Base-by-base conservation (phyloP, 2,797 vertebrate genomes). In the Propithecus deckenii region DNA sequence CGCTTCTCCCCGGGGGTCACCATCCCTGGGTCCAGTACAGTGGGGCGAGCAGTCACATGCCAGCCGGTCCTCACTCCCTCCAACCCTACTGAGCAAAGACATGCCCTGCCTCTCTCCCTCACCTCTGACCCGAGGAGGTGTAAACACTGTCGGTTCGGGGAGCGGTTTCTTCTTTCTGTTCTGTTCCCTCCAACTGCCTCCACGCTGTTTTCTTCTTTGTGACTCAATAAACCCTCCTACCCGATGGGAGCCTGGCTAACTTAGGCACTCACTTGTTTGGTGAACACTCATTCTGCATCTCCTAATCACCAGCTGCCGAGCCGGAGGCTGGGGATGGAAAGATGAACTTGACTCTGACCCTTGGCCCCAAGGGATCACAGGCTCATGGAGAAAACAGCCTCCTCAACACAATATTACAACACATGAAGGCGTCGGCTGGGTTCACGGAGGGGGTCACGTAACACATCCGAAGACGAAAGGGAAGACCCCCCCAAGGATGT, bases 401-500 rank as follows among this genome's bases (percentile, higher is more conserved):
- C 63, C 2, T 4, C 17, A 30, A 25, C 30, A 23, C 4, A 52
- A 1, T 7, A 4, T 79, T 28, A 4, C 15, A 30, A 13, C 8
- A 20, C 43, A 32, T 25, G 61, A 7, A 46, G 32, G 6, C 20
- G 1, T 7, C 3, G 0, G 28, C 0, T 48, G 48, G 2, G 4
- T 2, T 74, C 30, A 55, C 14, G 43, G 14, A 71, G 43, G 17
- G 8, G 10, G 30, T 1, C 2, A 8, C 5, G 30, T n/a, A 30
- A 4, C 25, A 10, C 5, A 14, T 9, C 13, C 32, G 0, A 41
- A 13, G 69, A 23, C 25, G 20, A 74, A 78, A 55, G 48, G 32
- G 20, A 61, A 67, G 7, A 5, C 28, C 25, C 5, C 20, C 20
- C 41, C 15, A 35, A 7, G 18, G 30, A 6, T 17, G 14, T 5